A percentile compares a stretch with the other conserved stretches of the same genome.
Evolutionary conservation across 2,888 invertebrate genomes (phyloP).

Genomic region (Agrochola macilenta): DNA sequence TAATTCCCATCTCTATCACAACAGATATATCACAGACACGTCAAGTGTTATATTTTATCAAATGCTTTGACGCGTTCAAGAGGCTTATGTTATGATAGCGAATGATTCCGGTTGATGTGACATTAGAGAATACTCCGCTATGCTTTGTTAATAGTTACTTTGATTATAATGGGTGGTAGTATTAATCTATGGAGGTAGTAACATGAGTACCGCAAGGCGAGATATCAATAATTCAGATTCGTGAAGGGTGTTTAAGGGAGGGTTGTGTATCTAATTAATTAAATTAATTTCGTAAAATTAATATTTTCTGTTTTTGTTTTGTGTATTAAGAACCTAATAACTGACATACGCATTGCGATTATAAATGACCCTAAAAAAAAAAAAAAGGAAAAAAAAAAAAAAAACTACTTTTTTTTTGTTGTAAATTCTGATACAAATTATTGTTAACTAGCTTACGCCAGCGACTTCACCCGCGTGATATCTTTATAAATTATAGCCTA

Average conservation of each 20-base stretch:
- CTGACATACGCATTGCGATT: too few species aligned
- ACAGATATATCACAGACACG: slow-evolving; percentile 11
- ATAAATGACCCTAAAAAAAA: too few species aligned
- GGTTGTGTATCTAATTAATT: too few species aligned
- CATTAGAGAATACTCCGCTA: not conserved
- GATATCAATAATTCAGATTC: not conserved
- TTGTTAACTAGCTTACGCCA: too few species aligned
- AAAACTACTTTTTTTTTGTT: too few species aligned
- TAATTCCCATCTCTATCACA: slow-evolving; percentile 19
- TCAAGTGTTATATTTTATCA: slow-evolving; percentile 22
- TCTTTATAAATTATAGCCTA: too few species aligned
- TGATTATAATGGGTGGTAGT: not conserved
- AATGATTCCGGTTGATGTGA: slow-evolving; percentile 10
- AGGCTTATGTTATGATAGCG: slow-evolving; percentile 8
- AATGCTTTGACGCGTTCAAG: slow-evolving; percentile 28
- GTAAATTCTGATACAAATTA: too few species aligned
- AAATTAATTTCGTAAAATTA: too few species aligned
- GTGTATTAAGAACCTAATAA: too few species aligned
- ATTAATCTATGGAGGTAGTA: not conserved
- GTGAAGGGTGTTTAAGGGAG: not conserved
- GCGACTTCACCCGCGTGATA: too few species aligned
- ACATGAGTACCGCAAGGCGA: not conserved
- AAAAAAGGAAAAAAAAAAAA: too few species aligned
- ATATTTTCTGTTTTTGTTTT: too few species aligned
- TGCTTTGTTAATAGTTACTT: not conserved